These are phyloP conservation scores for Thermophis baileyi DNA, from an alignment of 2,113 vertebrate genomes.

Conservation along the genomic window DNA sequence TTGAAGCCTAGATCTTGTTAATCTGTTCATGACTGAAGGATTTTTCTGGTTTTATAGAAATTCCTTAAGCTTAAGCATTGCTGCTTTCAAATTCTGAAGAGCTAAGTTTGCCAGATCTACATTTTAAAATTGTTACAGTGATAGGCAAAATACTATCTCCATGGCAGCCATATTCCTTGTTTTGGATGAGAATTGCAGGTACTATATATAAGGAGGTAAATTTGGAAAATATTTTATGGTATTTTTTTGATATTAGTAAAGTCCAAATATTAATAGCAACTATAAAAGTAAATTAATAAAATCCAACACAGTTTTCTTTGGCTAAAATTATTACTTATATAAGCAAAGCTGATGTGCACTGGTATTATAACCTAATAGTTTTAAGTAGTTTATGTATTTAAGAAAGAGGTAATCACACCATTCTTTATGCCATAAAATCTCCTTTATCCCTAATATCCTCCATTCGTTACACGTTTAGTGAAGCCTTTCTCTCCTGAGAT, in stretches of 20 bases:
- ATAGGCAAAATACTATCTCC: neutral
- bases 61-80: neutral
- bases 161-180: neutral
- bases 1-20: neutral
- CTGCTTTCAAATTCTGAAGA: neutral
- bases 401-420: neutral
- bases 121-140: neutral
- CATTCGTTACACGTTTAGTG: neutral
- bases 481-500: neutral
- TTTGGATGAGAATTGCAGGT: neutral
- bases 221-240: neutral
- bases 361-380: neutral
- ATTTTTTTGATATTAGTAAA: neutral
- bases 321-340: neutral
- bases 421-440: neutral
- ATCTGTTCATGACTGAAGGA: neutral
- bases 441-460: neutral
- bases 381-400: neutral
- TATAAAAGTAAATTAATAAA: neutral
- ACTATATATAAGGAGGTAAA: neutral
- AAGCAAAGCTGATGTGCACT: neutral
- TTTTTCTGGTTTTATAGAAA: neutral
- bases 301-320: neutral
- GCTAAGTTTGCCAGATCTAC: neutral
- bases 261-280: neutral